Base-by-base conservation (phyloP, 2,797 vertebrate genomes). In the Gymnopithys bicolor region DNA sequence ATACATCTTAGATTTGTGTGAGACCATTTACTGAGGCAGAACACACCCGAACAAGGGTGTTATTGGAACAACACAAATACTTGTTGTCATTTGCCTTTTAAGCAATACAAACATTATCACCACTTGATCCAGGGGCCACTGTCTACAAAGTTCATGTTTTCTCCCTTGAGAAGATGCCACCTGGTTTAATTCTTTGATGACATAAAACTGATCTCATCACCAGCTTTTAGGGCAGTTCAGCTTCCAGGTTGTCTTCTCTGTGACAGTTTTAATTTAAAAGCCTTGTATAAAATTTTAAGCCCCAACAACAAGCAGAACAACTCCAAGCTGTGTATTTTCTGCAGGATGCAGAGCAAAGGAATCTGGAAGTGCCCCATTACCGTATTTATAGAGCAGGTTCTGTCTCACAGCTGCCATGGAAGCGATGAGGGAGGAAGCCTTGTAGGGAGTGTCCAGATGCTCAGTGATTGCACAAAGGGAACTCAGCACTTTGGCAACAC, bases 331-430 rank as follows among this genome's bases (percentile, higher is more conserved):
- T 41, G 1, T 6, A 13, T n/a, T 83, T 30, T 9, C 55, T 48
- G 3, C 28, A 14, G n/a, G 4, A 41, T 0, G 22, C 2, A 8
- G 6, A 87, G 48, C 2, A 37, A 52, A 81, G 58, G 58, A 51
- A 7, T 5, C 68, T 80, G 58, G 37, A 48, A 56, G 19, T 22
- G 84, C 21, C 81, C 16, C 64, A 52, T 95, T 99, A 99, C 99
- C 99, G 0, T 99, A 99, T 96, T 98, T 99, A 96, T 99, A 99
- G 19, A 99, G 99, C 68, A 99, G 97, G 86, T 98, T 98, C 92
- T 99, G 98, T 82, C 99, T 97, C 53, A 99, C 99, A 1, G 98
- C 96, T 16, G 98, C 98, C 99, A 99, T 99, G 56, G 99, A 99
- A 43, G 97, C n/a, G 60, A 99, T 98, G 63, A 99, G 98, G 2